Conservation (phyloP, 2,888 invertebrate species). For the Celastrina argiolus region DNA sequence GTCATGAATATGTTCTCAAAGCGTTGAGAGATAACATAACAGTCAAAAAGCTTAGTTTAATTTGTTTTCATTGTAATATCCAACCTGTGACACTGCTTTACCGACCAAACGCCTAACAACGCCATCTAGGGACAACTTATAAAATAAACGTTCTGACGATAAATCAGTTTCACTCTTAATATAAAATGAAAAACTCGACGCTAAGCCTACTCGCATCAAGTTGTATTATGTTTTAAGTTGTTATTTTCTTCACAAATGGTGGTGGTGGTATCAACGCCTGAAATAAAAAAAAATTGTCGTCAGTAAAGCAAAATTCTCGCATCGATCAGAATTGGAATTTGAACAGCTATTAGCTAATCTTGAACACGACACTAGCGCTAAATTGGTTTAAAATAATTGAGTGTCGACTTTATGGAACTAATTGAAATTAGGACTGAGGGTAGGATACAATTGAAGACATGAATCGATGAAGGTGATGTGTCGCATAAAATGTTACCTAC, state of each 20-base stretch:
- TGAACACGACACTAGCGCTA: no score
- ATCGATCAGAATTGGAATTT: no score
- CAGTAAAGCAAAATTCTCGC: background rate
- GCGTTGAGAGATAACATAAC: slow-evolving; percentile 42
- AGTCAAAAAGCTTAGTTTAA: background rate
- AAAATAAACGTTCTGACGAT: background rate
- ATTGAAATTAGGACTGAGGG: no score
- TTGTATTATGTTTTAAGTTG: background rate
- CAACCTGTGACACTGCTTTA: no score
- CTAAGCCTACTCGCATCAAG: background rate
- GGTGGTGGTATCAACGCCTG: background rate
- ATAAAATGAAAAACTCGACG: background rate
- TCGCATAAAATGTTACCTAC: no score
- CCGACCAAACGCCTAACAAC: no score
- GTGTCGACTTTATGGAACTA: no score
- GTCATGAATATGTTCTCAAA: slow-evolving; percentile 43
- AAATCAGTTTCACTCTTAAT: background rate
- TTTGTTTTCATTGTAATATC: background rate
- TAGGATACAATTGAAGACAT: no score
- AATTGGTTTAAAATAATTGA: no score
- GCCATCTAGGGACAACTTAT: no score
- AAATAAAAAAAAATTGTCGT: background rate
- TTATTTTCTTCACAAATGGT: background rate
- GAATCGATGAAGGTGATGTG: no score
- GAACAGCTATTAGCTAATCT: no score